These are phyloP conservation scores for Phyllotis vaccarum DNA, from an alignment of 2,797 vertebrate species.

Conservation along the genomic window DNA sequence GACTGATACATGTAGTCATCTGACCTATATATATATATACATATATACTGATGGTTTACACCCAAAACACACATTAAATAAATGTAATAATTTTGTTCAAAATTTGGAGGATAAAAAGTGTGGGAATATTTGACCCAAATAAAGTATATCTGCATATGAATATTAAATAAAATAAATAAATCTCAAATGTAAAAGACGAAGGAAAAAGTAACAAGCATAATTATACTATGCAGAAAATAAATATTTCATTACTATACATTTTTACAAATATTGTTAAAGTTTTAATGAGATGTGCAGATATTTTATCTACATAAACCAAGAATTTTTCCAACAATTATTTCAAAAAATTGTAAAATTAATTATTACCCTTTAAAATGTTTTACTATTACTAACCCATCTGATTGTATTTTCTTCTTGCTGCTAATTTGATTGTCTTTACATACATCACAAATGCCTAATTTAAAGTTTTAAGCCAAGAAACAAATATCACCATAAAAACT, in stretches of 20 bases:
- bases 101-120: not conserved
- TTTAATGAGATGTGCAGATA: conserved; percentile 7
- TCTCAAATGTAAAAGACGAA: not conserved
- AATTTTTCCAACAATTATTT: not conserved
- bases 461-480: conserved; percentile 20
- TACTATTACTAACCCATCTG: not conserved
- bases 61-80: not conserved
- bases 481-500: not conserved
- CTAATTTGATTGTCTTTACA: not conserved
- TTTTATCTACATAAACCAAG: not conserved
- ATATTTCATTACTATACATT: not conserved
- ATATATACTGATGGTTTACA: not conserved
- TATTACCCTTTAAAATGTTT: not conserved
- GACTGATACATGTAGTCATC: not conserved
- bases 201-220: conserved; percentile 9
- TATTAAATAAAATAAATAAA: not conserved
- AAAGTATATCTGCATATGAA: not conserved
- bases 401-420: conserved; percentile 40
- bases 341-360: not conserved
- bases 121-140: not conserved
- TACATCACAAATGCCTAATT: not conserved
- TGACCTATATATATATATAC: not conserved
- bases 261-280: conserved; percentile 12
- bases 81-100: not conserved
- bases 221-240: not conserved